phyloP scores from a whole-genome alignment of 2,113 vertebrate species.

The Malurus melanocephalus region DNA sequence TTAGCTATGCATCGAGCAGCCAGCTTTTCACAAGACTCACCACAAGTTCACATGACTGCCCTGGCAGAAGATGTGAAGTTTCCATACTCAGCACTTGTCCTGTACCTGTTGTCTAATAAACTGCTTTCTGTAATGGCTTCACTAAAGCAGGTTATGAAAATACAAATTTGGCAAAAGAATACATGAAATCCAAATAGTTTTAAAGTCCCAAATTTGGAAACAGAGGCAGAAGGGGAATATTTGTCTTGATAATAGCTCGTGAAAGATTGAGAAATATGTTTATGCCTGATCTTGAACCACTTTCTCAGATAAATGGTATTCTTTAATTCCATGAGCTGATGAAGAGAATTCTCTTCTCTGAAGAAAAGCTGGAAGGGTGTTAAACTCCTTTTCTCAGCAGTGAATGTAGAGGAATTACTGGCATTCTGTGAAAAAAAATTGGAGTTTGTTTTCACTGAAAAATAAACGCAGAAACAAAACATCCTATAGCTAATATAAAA shows the following conservation, averaged over 20 bases:
- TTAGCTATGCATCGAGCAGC: too few species aligned
- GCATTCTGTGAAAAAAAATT: not conserved
- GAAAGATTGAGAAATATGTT: not conserved
- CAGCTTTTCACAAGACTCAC: too few species aligned
- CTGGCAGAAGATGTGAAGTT: not conserved
- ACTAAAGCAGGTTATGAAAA: not conserved
- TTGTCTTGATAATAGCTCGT: not conserved
- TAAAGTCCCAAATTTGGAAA: not conserved
- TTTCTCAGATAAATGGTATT: not conserved
- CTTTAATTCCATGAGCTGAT: not conserved
- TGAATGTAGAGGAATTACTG: not conserved
- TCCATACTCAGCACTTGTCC: not conserved
- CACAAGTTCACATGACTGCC: rapidly evolving
- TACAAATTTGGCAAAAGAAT: not conserved
- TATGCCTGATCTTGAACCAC: not conserved
- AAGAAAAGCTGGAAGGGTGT: not conserved
- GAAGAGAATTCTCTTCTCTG: not conserved
- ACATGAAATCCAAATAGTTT: not conserved
- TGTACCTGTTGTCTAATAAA: not conserved
- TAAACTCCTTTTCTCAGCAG: not conserved
- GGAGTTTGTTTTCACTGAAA: not conserved
- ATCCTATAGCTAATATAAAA: not conserved
- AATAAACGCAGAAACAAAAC: not conserved
- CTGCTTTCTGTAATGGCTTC: not conserved
- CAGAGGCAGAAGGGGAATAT: not conserved